Evolutionary conservation across 1,140 invertebrate genomes (phyloP).

Genomic region (Drosophila orosa): DNA sequence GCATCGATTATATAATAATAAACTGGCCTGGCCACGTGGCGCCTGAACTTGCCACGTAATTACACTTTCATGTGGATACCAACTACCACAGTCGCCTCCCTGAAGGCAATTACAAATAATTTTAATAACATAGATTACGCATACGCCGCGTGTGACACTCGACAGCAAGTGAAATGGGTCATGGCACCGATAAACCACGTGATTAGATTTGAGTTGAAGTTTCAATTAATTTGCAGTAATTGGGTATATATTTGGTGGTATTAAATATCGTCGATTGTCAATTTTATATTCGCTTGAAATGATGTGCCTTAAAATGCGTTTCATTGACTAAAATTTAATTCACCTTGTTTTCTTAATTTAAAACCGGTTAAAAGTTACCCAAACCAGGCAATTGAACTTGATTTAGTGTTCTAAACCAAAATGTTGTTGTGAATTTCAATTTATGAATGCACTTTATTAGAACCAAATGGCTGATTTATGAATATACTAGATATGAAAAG

Average conservation of each 20-base stretch:
- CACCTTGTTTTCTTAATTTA: neutral
- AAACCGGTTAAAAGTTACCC: neutral
- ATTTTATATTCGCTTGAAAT: neutral
- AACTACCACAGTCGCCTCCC: conserved; percentile 7
- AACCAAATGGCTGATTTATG: neutral
- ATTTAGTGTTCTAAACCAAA: neutral
- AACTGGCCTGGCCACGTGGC: conserved; percentile 36
- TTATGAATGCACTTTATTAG: neutral
- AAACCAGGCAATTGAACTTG: neutral
- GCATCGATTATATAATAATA: conserved; percentile 76
- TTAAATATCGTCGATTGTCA: neutral
- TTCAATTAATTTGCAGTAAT: conserved; percentile 1
- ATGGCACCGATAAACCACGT: neutral
- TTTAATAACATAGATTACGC: conserved; percentile 60
- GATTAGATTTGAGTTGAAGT: conserved; percentile 3
- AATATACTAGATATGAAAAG: neutral
- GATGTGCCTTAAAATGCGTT: neutral
- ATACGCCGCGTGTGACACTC: conserved; percentile 50
- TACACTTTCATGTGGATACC: conserved; percentile 38
- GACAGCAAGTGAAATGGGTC: conserved; percentile 21
- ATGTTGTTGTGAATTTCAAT: neutral
- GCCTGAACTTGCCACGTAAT: conserved; percentile 61
- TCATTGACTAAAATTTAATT: neutral
- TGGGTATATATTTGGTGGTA: conserved; percentile 1
- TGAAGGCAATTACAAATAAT: conserved; percentile 52